Evolutionary conservation across 2,113 vertebrate species (phyloP), one percentile per base, ranked within the genome.

Genomic region (Channa argus): DNA sequence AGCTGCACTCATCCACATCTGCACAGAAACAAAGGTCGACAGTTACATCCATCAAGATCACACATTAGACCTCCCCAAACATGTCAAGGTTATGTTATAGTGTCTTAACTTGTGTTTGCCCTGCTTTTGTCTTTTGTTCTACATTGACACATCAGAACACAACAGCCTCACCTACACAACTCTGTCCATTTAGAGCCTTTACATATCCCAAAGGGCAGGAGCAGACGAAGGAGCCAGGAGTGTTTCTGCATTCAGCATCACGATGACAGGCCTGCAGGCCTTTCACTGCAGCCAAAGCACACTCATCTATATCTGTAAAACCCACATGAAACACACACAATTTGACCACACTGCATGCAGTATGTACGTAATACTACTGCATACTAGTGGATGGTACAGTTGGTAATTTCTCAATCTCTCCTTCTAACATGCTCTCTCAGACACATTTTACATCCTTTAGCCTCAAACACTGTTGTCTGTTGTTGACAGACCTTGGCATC

Each of bases 1-100:
- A 93, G 64, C 88, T 86, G 79, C 95, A 95, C 85, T 95, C 95
- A 49, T 95, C 94, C 38, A 95, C 85, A 75, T 95, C 95, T 95
- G 50, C 13, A 41, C n/a, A 33, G 6, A 74, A 44, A 14, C 52
- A 12, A 53, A 59, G 11, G 33, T 8, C 24, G 24, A 24, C 24
- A 14, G 37, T 37, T 11, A 24, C 7, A 13, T 13, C 4, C 6
- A 1, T 11, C 11, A 13, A 36, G 10, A 62, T 60, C 9, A 7
- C 6, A 9, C 12, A 5, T 54, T 2, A 36, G 4, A 45, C 24
- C 39, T 54, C 6, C 45, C 51, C 5, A 4, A 24, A 12, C 34
- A 34, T 24, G 24, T 24, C 24, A 24, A 24, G 24, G 24, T 24
- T 44, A 34, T 24, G 1, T 24, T 24, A 24, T 24, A 24, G 24